These are phyloP conservation scores for Nesogale talazaci DNA, from an alignment of 2,113 vertebrate genomes.

Conservation along the genomic window DNA sequence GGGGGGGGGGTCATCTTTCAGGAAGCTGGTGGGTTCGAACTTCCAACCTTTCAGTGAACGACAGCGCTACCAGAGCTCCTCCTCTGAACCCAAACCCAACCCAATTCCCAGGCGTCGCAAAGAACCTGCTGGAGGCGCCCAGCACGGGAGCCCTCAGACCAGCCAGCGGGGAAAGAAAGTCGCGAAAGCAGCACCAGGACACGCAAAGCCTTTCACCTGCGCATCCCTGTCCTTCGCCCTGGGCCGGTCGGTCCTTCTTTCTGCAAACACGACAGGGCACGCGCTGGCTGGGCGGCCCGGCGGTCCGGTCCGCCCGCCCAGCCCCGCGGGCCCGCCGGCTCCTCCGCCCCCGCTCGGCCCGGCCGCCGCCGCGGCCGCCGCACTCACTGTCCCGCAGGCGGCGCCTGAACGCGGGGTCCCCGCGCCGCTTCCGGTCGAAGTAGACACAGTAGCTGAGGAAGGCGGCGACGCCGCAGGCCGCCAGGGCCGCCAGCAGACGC, in stretches of 20 bases:
- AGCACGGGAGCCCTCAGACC: rapidly evolving
- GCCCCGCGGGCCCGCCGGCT: not conserved
- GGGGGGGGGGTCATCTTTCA: too few species aligned
- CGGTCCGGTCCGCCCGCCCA: not conserved
- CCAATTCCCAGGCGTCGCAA: not conserved
- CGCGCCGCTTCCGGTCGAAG: conserved; percentile 73
- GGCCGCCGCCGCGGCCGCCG: not conserved
- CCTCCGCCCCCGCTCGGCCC: not conserved
- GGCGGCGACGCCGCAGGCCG: conserved; percentile 55
- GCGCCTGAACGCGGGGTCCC: conserved; percentile 61
- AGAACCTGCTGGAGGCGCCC: not conserved
- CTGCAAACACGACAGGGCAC: conserved; percentile 53
- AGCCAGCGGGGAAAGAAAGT: not conserved
- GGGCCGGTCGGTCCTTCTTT: conserved; percentile 61
- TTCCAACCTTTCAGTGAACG: too few species aligned
- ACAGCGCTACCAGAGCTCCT: too few species aligned
- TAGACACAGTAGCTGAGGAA: conserved; percentile 74
- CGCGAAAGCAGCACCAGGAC: not conserved
- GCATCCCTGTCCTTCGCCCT: not conserved
- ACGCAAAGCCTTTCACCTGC: conserved; percentile 63
- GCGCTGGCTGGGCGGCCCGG: not conserved
- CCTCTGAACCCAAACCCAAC: too few species aligned
- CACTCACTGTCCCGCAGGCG: conserved; percentile 79
- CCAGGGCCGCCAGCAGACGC: conserved; percentile 55
- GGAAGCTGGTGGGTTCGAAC: too few species aligned